A percentile compares a stretch with the other conserved stretches of the same genome.
Evolutionary conservation across 2,113 vertebrate genomes (phyloP).

Genomic region (Hippocampus barbouri): DNA sequence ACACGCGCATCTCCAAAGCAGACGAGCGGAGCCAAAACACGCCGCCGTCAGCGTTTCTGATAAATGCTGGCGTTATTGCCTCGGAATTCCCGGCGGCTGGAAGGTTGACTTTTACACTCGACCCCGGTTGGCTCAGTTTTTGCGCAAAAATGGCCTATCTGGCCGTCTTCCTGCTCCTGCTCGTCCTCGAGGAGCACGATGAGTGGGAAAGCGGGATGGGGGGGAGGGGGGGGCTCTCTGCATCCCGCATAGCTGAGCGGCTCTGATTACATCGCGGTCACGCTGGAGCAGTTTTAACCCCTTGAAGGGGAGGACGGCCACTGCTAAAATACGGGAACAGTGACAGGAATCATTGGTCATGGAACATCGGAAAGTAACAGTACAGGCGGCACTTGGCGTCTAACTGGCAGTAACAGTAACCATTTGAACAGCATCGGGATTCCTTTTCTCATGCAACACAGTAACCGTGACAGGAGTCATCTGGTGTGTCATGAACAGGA

Average conservation of each 20-base stretch:
- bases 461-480: no score
- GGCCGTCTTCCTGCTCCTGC: conserved; percentile 5
- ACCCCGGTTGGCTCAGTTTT: conserved; percentile 30
- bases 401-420: no score
- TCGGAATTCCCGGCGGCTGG: conserved; percentile 26
- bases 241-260: background rate
- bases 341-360: background rate
- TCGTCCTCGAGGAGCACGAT: background rate
- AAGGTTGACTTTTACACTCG: conserved; percentile 12
- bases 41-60: background rate
- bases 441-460: no score
- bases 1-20: background rate
- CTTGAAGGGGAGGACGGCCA: background rate
- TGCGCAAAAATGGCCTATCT: conserved; percentile 36
- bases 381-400: no score
- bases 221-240: background rate
- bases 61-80: background rate
- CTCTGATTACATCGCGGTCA: background rate
- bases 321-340: background rate
- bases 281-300: conserved; percentile 12
- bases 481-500: no score
- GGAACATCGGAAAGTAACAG: no score
- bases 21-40: background rate
- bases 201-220: background rate
- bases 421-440: no score